phyloP scores from a whole-genome alignment of 2,797 vertebrate species.

The Myotis findleyi region DNA sequence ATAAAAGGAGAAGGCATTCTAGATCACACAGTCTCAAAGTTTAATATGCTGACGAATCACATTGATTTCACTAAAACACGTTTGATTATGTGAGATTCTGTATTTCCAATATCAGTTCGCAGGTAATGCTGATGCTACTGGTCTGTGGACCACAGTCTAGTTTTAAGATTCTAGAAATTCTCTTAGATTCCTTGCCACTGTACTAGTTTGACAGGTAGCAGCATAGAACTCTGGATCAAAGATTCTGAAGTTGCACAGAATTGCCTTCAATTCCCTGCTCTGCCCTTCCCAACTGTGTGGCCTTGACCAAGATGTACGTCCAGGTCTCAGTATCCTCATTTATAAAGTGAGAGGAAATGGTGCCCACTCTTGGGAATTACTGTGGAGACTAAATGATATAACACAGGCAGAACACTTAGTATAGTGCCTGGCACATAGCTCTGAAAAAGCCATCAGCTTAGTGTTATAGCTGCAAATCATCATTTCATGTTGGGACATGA shows the following conservation, averaged over 20 bases:
- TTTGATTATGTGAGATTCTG: constrained; percentile 16
- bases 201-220: constrained; percentile 5
- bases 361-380: background rate
- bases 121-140: background rate
- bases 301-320: background rate
- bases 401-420: background rate
- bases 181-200: background rate
- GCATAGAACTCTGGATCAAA: constrained; percentile 43
- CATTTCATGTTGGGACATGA: background rate
- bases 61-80: background rate
- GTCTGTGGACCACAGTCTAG: background rate
- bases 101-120: constrained; percentile 33
- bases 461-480: background rate
- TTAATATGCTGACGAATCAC: background rate
- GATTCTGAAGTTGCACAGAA: background rate
- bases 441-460: background rate
- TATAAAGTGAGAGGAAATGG: background rate
- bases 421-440: background rate
- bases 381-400: background rate
- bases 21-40: constrained; percentile 37
- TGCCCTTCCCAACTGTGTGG: background rate
- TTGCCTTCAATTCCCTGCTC: background rate
- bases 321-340: constrained; percentile 2
- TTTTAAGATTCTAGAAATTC: constrained; percentile 38
- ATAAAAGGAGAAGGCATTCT: background rate